Evolutionary conservation across 1,140 invertebrate species (phyloP).

Genomic region (Procambarus clarkii): DNA sequence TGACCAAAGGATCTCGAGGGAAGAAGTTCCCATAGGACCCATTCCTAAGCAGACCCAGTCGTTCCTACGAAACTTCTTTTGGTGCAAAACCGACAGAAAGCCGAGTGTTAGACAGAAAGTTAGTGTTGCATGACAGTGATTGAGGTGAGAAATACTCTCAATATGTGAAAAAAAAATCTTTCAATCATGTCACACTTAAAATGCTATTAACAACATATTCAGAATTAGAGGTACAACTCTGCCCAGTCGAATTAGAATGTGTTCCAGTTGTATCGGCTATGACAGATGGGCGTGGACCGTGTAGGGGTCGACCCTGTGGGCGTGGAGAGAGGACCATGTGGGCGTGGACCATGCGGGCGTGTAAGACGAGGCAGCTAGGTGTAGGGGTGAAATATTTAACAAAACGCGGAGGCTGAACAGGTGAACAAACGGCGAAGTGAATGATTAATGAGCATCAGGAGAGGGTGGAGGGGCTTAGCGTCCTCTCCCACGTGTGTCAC

Average conservation of each 20-base stretch:
- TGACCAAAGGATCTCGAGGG: too few species aligned
- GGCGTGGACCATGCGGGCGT: constrained; percentile 6
- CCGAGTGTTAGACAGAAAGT: too few species aligned
- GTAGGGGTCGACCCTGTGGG: background rate
- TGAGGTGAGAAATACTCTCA: too few species aligned
- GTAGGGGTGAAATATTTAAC: constrained; percentile 40
- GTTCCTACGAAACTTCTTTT: too few species aligned
- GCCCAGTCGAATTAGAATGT: background rate
- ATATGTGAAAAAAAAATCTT: too few species aligned
- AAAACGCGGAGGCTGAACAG: constrained; percentile 44
- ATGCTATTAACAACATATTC: too few species aligned
- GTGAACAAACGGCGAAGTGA: constrained; percentile 44
- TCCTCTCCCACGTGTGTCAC: background rate
- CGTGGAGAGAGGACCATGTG: background rate
- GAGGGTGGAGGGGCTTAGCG: constrained; percentile 6
- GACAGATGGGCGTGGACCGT: background rate
- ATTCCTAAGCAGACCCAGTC: too few species aligned
- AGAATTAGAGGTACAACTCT: background rate
- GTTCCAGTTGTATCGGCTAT: background rate
- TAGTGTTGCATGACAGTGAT: too few species aligned
- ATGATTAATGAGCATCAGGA: constrained; percentile 25
- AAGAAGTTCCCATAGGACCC: too few species aligned
- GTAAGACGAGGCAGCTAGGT: constrained; percentile 33
- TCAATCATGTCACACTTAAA: too few species aligned
- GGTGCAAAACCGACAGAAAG: too few species aligned